phyloP scores from a whole-genome alignment of 1,140 invertebrate genomes.

The Archegozetes longisetosus region DNA sequence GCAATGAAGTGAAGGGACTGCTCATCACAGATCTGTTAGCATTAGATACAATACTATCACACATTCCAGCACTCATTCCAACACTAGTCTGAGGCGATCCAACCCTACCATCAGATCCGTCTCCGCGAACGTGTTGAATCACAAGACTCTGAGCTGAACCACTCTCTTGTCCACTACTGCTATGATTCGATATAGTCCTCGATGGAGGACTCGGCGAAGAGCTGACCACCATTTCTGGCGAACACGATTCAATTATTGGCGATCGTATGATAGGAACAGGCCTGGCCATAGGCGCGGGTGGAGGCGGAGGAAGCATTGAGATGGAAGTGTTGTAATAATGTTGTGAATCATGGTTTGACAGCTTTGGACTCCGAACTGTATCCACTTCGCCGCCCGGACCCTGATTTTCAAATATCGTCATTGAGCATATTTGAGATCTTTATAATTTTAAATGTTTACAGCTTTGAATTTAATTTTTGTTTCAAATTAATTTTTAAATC shows the following conservation, averaged over 20 bases:
- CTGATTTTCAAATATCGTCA: slow-evolving; percentile 28
- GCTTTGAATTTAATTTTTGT: no score
- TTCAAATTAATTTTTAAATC: no score
- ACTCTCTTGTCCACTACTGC: neutral
- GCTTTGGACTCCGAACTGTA: slow-evolving; percentile 43
- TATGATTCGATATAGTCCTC: neutral
- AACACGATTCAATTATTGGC: neutral
- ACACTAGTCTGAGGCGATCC: neutral
- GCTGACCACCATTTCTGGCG: neutral
- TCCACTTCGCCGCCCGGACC: slow-evolving; percentile 59
- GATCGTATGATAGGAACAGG: slow-evolving; percentile 87
- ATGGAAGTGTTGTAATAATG: slow-evolving; percentile 20
- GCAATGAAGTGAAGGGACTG: slow-evolving; percentile 33
- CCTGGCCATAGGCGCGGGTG: slow-evolving; percentile 76
- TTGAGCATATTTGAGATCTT: no score
- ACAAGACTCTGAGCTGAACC: neutral
- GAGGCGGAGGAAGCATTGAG: slow-evolving; percentile 64
- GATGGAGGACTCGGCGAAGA: slow-evolving; percentile 2
- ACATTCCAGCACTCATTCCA: neutral
- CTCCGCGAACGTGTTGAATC: neutral
- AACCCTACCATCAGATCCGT: neutral
- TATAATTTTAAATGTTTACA: no score
- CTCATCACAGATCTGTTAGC: slow-evolving; percentile 33
- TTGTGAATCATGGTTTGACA: slow-evolving; percentile 5
- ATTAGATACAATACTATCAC: slow-evolving; percentile 22